phyloP scores from a whole-genome alignment of 2,113 vertebrate genomes.

The Pelecanus crispus region DNA sequence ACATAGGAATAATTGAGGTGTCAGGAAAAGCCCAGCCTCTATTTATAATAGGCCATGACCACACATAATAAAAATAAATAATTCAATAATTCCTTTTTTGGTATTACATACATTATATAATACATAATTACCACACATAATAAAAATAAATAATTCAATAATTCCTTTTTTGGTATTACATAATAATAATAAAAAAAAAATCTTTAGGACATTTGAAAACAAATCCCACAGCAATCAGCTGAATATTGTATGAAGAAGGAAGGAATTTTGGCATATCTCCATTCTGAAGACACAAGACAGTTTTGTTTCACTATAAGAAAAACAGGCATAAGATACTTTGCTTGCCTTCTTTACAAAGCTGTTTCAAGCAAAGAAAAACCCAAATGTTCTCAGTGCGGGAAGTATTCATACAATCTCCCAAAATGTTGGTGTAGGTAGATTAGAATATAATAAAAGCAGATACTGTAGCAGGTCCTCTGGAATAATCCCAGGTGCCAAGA shows the following conservation, averaged over 20 bases:
- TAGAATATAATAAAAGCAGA: neutral
- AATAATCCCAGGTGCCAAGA: neutral
- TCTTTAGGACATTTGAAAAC: neutral
- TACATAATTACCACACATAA: neutral
- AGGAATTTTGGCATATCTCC: slow-evolving; percentile 1
- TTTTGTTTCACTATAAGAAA: neutral
- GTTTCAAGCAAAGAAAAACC: neutral
- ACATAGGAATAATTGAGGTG: neutral
- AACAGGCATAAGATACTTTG: neutral
- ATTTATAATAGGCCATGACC: neutral
- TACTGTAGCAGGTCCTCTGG: neutral
- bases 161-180: neutral
- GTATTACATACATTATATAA: too few relatives aligned
- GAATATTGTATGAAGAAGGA: neutral
- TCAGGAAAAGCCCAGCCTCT: neutral
- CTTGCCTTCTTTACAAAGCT: neutral
- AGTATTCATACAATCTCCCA: neutral
- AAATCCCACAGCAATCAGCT: neutral
- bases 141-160: neutral
- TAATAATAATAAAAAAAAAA: neutral
- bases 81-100: neutral
- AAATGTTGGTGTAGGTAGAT: neutral
- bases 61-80: neutral
- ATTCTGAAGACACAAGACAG: neutral
- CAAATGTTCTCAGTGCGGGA: neutral